Base-by-base conservation (phyloP, 2,888 invertebrate genomes). In the Congeria kusceri region DNA sequence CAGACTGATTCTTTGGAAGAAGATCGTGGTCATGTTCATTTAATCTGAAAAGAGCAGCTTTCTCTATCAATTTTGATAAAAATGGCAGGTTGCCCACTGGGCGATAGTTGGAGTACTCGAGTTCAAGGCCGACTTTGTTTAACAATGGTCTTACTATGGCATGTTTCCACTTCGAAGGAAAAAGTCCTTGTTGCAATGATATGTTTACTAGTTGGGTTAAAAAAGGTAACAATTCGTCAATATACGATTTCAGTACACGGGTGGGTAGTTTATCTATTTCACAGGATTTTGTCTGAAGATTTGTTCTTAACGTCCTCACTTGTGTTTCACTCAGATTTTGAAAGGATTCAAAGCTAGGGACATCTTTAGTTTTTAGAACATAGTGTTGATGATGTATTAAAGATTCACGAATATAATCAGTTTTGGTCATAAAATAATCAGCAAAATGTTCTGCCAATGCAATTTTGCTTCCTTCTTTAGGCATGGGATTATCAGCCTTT, bases 351-450 rank as follows among this genome's bases (percentile, higher is more conserved):
- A 76, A 69, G 9, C 29, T 20, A 23, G 49, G 61, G 2, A 64
- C 75, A 32, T 74, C 39, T 70, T 67, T 74, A 9, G 29, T 47
- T 23, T 15, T 25, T 23, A 67, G 77, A 23, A 59, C 49, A 62
- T 46, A 67, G 20, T 71, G 74, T 4, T 66, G 59, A 57, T 53
- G 75, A 11, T 70, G 9, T 27, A 66, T 71, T 20, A 74, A 56
- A 23, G 65, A 73, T 11, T 73, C 66, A 27, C 77, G 32, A 25
- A 74, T 74, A 32, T 77, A 63, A 5, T 61, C 44, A 18, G 65
- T 72, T 53, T 80, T 76, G 18, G 44, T 27, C 80, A 76, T 65
- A 27, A 80, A 76, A 69, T 47, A 63, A 67, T 80, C 72, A 9
- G 72, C 80, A 63, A 80, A 72, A 23, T 76, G 32, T 13, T 74